Percentiles rank a stretch among this genome's conserved stretches.
These are phyloP conservation scores for Neosilurus hyrtlii DNA, from an alignment of 2,797 vertebrate genomes.

Conservation along the genomic window DNA sequence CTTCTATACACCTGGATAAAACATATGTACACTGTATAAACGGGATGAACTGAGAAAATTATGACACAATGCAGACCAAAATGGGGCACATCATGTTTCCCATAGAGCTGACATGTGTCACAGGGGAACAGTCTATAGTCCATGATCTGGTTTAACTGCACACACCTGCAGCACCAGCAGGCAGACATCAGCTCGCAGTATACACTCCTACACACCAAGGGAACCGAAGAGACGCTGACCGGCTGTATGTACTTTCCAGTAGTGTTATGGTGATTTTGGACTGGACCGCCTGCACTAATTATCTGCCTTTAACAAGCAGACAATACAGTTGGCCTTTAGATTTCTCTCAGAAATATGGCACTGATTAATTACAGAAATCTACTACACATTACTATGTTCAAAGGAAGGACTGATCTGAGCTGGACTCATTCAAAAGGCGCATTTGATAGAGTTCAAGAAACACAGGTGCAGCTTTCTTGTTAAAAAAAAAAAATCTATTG, in stretches of 20 bases:
- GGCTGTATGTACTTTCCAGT: background rate
- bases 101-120: slow-evolving; percentile 45
- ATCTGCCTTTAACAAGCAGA: slow-evolving; percentile 21
- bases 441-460: background rate
- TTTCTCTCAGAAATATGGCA: slow-evolving; percentile 43
- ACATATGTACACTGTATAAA: slow-evolving; percentile 10
- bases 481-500: slow-evolving; percentile 18
- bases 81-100: slow-evolving; percentile 38
- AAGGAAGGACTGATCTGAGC: slow-evolving; percentile 43
- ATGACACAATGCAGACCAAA: slow-evolving; percentile 39
- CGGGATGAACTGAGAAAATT: slow-evolving; percentile 23
- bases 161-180: slow-evolving; percentile 48
- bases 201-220: slow-evolving; percentile 7
- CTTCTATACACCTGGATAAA: slow-evolving; percentile 51
- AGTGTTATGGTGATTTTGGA: slow-evolving; percentile 25
- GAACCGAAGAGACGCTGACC: slow-evolving; percentile 27
- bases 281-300: slow-evolving; percentile 33
- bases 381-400: slow-evolving; percentile 23
- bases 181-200: slow-evolving; percentile 41
- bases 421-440: slow-evolving; percentile 6
- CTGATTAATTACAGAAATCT: slow-evolving; percentile 46
- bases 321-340: slow-evolving; percentile 31
- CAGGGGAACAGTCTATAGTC: slow-evolving; percentile 45
- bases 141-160: slow-evolving; percentile 54
- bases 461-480: slow-evolving; percentile 2